Evolutionary conservation across 2,888 invertebrate genomes (phyloP).

Genomic region (Pterostichus madidus): DNA sequence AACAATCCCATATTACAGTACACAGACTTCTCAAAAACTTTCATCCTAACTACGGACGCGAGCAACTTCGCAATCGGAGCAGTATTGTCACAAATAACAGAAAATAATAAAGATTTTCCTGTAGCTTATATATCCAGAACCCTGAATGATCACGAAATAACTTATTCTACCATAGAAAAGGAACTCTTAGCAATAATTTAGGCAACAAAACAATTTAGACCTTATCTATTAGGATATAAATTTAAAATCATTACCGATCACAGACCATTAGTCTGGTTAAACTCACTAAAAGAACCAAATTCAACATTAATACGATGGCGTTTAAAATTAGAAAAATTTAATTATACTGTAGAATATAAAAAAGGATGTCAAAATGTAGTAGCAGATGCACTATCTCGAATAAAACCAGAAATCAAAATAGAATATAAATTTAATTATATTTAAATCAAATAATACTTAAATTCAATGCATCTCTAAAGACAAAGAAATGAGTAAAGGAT

Average conservation of each 20-base stretch:
- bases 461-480: no score
- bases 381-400: constrained; percentile 55
- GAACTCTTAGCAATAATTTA: constrained; percentile 68
- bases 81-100: constrained; percentile 68
- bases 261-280: constrained; percentile 72
- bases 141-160: constrained; percentile 67
- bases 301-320: constrained; percentile 61
- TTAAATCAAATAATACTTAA: no score
- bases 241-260: constrained; percentile 75
- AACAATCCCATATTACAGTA: constrained; percentile 69
- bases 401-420: not conserved
- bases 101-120: constrained; percentile 24
- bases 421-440: no score
- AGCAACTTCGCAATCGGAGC: constrained; percentile 67
- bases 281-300: constrained; percentile 73
- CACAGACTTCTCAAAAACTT: constrained; percentile 71
- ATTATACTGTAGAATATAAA: constrained; percentile 33
- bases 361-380: constrained; percentile 41
- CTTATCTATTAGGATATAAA: constrained; percentile 70
- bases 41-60: constrained; percentile 71
- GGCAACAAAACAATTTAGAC: constrained; percentile 68
- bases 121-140: constrained; percentile 67
- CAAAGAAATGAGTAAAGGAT: no score
- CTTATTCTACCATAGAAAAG: constrained; percentile 68
- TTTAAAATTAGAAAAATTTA: constrained; percentile 70